Evolutionary conservation across 1,140 invertebrate genomes (phyloP).

Genomic region (Hesperophylax magnus): DNA sequence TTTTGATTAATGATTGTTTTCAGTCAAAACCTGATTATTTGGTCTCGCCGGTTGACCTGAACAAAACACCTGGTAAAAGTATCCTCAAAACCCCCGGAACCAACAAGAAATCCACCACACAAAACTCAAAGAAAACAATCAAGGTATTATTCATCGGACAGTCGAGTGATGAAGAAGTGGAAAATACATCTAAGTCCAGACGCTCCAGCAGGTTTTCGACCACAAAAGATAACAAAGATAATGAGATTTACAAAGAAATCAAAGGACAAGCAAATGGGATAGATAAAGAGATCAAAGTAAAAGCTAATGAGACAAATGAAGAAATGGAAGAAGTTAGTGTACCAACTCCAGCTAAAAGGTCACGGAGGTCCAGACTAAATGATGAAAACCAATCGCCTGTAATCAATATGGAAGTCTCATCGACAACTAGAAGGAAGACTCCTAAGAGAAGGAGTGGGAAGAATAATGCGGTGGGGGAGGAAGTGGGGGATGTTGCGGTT

Average conservation of each 20-base stretch:
- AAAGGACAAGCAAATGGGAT: not conserved
- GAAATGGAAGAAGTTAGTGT: not conserved
- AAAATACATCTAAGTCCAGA: not conserved
- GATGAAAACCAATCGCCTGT: not conserved
- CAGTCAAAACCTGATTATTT: not conserved
- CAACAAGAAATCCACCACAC: slow-evolving; percentile 23
- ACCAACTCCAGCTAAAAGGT: not conserved
- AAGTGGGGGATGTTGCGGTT: too few species aligned
- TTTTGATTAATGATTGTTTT: not conserved
- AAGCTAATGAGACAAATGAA: not conserved
- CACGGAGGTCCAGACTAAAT: not conserved
- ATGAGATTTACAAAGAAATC: not conserved
- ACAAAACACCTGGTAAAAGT: slow-evolving; percentile 54
- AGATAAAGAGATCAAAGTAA: not conserved
- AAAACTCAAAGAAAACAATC: slow-evolving; percentile 38
- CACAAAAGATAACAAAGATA: not conserved
- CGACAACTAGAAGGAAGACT: too few species aligned
- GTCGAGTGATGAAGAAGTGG: not conserved
- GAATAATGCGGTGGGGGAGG: too few species aligned
- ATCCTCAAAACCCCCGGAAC: slow-evolving; percentile 52
- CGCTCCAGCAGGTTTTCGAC: not conserved
- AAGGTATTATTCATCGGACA: slow-evolving; percentile 44
- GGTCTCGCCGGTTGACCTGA: slow-evolving; percentile 46
- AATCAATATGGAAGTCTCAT: not conserved
- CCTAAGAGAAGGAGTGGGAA: too few species aligned